These are phyloP conservation scores for Megamerina dolium DNA, from an alignment of 2,888 invertebrate species.

Conservation along the genomic window DNA sequence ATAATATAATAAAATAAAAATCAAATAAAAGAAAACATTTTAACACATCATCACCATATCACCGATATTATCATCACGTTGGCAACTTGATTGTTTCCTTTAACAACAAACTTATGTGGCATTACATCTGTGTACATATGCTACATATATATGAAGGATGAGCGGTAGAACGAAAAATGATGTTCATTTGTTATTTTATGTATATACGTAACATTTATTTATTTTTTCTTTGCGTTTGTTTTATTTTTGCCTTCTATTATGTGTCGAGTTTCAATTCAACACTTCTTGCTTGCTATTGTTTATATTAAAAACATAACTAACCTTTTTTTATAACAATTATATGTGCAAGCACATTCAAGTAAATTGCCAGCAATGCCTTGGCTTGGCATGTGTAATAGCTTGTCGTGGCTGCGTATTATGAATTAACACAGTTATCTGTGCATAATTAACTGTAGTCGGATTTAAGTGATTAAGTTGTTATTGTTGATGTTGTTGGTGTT, in stretches of 20 bases:
- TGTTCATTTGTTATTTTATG: conserved; percentile 10
- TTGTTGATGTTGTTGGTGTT: neutral
- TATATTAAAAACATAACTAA: conserved; percentile 33
- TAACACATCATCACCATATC: conserved; percentile 23
- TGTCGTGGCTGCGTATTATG: neutral
- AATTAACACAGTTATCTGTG: neutral
- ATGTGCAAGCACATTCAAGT: neutral
- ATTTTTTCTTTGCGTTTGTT: too few species aligned
- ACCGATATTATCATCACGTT: too few species aligned
- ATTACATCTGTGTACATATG: too few species aligned
- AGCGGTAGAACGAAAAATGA: too few species aligned
- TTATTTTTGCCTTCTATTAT: too few species aligned
- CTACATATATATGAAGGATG: too few species aligned
- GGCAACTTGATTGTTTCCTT: neutral
- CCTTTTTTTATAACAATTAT: neutral
- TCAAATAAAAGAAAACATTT: too few species aligned
- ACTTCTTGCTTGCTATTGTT: conserved; percentile 38
- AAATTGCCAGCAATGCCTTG: too few species aligned
- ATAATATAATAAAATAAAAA: conserved; percentile 32
- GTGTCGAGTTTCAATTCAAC: too few species aligned
- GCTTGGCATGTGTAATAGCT: too few species aligned
- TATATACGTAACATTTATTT: conserved; percentile 19
- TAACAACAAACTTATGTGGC: neutral
- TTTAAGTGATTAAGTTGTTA: conserved; percentile 2
- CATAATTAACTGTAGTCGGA: neutral